Evolutionary conservation across 2,113 vertebrate genomes (phyloP).

Genomic region (Dinomys branickii): DNA sequence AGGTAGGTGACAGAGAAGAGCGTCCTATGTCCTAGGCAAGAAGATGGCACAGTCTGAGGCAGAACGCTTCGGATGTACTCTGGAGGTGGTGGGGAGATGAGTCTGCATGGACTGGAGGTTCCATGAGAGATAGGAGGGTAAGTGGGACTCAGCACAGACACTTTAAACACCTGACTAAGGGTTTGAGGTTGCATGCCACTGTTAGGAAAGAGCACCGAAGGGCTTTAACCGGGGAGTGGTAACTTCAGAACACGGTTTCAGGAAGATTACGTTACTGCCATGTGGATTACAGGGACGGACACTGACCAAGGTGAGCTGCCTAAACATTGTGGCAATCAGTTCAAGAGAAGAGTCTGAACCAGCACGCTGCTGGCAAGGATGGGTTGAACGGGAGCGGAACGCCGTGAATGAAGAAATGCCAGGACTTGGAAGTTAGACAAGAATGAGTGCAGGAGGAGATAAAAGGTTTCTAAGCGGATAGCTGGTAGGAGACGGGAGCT

Average conservation of each 20-base stretch:
- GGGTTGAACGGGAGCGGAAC: background rate
- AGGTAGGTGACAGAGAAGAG: background rate
- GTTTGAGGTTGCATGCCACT: background rate
- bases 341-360: background rate
- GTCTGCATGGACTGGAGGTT: background rate
- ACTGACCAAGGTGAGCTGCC: background rate
- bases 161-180: background rate
- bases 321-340: background rate
- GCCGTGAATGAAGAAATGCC: background rate
- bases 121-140: background rate
- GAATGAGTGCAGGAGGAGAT: background rate
- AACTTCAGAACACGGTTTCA: background rate
- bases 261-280: background rate
- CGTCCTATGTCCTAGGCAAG: background rate
- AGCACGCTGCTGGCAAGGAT: background rate
- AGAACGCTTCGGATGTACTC: background rate
- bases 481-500: background rate
- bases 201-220: background rate
- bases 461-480: background rate
- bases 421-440: background rate
- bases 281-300: background rate
- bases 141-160: background rate
- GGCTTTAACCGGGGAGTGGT: background rate
- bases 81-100: background rate
- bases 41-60: background rate